Conservation (phyloP, 2,113 vertebrate genomes). For the Malurus alboscapulatus region DNA sequence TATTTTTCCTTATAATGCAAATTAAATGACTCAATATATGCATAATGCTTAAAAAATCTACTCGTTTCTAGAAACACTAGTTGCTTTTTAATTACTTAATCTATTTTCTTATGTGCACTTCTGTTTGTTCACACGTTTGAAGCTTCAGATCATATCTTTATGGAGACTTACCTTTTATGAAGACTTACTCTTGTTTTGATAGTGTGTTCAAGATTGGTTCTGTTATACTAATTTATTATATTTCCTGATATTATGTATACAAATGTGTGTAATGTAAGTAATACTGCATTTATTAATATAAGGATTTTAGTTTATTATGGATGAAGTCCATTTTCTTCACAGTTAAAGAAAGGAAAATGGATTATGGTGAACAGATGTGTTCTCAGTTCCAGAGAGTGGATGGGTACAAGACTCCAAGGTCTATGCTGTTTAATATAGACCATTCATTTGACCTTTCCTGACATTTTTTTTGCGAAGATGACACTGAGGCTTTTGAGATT, state of each 20-base stretch:
- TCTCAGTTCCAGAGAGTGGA: not conserved
- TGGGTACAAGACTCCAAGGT: not conserved
- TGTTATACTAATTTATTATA: not conserved
- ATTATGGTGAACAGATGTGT: not conserved
- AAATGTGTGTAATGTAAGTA: not conserved
- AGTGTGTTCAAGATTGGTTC: not conserved
- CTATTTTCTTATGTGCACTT: not conserved
- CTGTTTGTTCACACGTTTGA: not conserved
- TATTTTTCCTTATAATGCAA: not conserved
- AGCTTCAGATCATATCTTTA: not conserved
- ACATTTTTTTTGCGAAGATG: not conserved
- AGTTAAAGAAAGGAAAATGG: not conserved
- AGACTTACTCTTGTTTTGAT: not conserved
- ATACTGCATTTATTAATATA: not conserved
- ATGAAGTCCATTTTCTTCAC: not conserved
- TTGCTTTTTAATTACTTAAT: not conserved
- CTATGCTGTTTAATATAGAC: not conserved
- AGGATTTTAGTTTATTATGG: not conserved
- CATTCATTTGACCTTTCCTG: fast-evolving
- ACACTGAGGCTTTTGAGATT: not conserved
- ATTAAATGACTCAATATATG: not conserved
- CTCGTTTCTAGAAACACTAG: not conserved
- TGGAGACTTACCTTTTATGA: not conserved
- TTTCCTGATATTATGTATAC: not conserved
- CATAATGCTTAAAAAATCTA: not conserved